Conservation (phyloP, 1,140 invertebrate species). For the Drosophila pallidifrons region DNA sequence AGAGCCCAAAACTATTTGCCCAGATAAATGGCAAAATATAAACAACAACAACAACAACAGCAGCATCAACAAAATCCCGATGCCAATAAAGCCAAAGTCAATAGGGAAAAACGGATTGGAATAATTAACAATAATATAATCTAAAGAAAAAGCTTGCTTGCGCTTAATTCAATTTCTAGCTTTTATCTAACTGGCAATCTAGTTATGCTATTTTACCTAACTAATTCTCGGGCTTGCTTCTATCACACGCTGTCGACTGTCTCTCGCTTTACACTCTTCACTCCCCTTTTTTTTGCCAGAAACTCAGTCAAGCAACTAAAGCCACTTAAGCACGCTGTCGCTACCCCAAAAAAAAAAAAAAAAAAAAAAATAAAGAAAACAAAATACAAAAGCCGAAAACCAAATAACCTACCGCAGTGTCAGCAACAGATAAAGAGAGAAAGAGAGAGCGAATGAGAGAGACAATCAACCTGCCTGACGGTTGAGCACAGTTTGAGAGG, state of each 20-base stretch:
- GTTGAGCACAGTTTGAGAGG: constrained; percentile 67
- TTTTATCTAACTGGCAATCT: background rate
- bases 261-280: background rate
- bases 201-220: constrained; percentile 5
- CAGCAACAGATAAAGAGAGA: constrained; percentile 12
- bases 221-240: constrained; percentile 7
- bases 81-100: constrained; percentile 9
- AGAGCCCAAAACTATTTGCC: constrained; percentile 38
- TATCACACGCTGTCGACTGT: constrained; percentile 39
- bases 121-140: constrained; percentile 17
- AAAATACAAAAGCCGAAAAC: constrained; percentile 25
- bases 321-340: constrained; percentile 54
- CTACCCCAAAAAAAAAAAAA: constrained; percentile 4
- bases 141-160: background rate
- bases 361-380: background rate
- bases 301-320: constrained; percentile 29
- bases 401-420: constrained; percentile 54
- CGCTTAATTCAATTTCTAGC: background rate
- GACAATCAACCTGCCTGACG: constrained; percentile 51
- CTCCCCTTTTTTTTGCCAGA: background rate
- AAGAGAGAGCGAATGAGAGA: too few relatives aligned
- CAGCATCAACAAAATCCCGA: background rate
- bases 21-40: constrained; percentile 54
- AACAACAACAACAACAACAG: background rate
- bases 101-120: background rate